Percentiles rank a stretch among this genome's conserved stretches.
These are phyloP conservation scores for Hirtodrosophila histrioides DNA, from an alignment of 2,888 invertebrate genomes.

Conservation along the genomic window DNA sequence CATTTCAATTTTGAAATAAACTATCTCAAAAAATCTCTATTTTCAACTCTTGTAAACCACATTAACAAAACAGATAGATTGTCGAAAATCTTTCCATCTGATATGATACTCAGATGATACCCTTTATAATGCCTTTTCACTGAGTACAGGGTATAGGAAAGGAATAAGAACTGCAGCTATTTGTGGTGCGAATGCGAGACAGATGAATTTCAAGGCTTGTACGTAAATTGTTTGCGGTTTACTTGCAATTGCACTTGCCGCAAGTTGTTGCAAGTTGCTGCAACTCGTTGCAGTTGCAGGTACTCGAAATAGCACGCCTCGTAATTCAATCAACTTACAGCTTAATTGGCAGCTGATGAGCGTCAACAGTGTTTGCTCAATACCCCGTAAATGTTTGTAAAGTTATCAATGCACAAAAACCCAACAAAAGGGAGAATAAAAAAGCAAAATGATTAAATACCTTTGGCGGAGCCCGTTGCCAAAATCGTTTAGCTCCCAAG, in stretches of 20 bases:
- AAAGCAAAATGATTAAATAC: slow-evolving; percentile 38
- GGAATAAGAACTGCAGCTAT: slow-evolving; percentile 2
- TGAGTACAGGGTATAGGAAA: not conserved
- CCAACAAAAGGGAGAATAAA: not conserved
- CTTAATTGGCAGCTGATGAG: slow-evolving; percentile 68
- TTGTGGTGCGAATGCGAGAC: slow-evolving; percentile 3
- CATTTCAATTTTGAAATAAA: too few relatives aligned
- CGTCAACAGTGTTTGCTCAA: slow-evolving; percentile 40
- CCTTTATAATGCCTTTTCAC: too few relatives aligned
- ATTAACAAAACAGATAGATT: too few relatives aligned
- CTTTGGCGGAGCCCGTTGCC: slow-evolving; percentile 29
- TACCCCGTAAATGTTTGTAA: too few relatives aligned
- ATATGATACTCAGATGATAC: too few relatives aligned
- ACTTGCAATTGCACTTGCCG: slow-evolving; percentile 21
- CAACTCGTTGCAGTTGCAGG: not conserved
- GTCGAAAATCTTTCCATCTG: too few relatives aligned
- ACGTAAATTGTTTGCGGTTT: slow-evolving; percentile 27
- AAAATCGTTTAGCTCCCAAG: slow-evolving; percentile 51
- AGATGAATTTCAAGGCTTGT: slow-evolving; percentile 15
- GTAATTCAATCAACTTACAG: slow-evolving; percentile 60
- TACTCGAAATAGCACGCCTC: slow-evolving; percentile 32
- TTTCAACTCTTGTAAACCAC: too few relatives aligned
- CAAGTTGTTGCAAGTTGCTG: not conserved
- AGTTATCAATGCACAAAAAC: slow-evolving; percentile 2
- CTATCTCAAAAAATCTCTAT: too few relatives aligned